Base-by-base conservation (phyloP, 2,888 invertebrate species). In the Timema cristinae region DNA sequence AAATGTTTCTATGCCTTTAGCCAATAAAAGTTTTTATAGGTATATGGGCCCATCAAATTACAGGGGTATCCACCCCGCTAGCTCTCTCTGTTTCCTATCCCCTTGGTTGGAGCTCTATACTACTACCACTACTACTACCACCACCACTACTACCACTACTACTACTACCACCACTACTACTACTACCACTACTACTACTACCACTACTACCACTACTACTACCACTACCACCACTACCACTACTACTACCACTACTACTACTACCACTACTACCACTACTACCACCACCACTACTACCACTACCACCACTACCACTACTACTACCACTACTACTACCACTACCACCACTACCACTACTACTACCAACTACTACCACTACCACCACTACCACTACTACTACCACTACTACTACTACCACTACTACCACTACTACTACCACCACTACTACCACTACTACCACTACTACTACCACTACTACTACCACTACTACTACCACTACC, bases 261-360 rank as follows among this genome's bases (percentile, higher is more conserved):
- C 13, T 13, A 52, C 13, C 54, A 52, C 13, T 13, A 52, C 13
- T 13, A 52, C 13, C 54, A 11, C 13, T 13, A 52, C 54, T 13
- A 52, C 54, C 54, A 52, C 54, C 54, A 52, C 54, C 54, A 52
- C 13, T 13, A 52, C 54, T 13, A 52, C 54, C 54, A 52, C 54
- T 13, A 52, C 54, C 54, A 52, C 54, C 54, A 52, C 54, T 13
- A 52, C 13, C 54, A 52, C 13, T 13, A 52, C 54, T 13, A 52
- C 13, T 13, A 52, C 54, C 54, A 52, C 13, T 13, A 52, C 13
- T 13, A 52, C 54, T 13, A 52, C 54, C 54, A 52, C 54, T 13
- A 52, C 13, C 54, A 52, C 13, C 54, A 52, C 13, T 13, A 52
- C 13, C 54, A 52, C 13, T n/a, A n/a, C n/a, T n/a, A n/a, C n/a